phyloP scores from a whole-genome alignment of 2,797 vertebrate species.

The Crotalus adamanteus region DNA sequence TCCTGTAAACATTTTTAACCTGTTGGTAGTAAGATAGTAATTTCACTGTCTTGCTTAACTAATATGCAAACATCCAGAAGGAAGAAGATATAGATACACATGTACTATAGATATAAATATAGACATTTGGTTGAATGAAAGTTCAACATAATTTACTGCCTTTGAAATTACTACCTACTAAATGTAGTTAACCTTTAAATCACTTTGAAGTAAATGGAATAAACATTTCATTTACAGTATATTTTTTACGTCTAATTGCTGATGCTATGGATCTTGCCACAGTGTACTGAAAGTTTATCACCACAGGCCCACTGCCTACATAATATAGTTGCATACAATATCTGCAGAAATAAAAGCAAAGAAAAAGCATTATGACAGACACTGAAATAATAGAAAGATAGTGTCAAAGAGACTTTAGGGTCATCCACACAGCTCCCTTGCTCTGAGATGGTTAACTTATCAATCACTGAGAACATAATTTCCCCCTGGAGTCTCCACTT shows the following conservation, averaged over 20 bases:
- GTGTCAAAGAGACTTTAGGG: background rate
- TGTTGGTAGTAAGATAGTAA: background rate
- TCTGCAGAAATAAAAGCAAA: background rate
- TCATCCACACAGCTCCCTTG: background rate
- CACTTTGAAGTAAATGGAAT: background rate
- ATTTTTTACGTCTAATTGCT: background rate
- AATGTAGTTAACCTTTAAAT: background rate
- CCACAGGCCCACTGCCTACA: background rate
- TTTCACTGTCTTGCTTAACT: background rate
- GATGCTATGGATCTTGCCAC: background rate
- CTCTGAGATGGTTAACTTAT: background rate
- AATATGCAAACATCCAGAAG: background rate
- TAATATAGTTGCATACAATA: background rate
- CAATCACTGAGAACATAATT: background rate
- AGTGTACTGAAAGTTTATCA: background rate
- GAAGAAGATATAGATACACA: background rate
- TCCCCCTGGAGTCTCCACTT: background rate
- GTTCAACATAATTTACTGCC: background rate
- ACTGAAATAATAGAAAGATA: background rate
- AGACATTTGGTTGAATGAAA: background rate
- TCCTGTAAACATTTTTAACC: background rate
- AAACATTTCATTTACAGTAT: background rate
- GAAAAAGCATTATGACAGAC: background rate
- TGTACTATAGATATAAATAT: background rate
- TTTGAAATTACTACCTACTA: background rate